phyloP scores from a whole-genome alignment of 2,797 vertebrate species.

The Aplochiton taeniatus region DNA sequence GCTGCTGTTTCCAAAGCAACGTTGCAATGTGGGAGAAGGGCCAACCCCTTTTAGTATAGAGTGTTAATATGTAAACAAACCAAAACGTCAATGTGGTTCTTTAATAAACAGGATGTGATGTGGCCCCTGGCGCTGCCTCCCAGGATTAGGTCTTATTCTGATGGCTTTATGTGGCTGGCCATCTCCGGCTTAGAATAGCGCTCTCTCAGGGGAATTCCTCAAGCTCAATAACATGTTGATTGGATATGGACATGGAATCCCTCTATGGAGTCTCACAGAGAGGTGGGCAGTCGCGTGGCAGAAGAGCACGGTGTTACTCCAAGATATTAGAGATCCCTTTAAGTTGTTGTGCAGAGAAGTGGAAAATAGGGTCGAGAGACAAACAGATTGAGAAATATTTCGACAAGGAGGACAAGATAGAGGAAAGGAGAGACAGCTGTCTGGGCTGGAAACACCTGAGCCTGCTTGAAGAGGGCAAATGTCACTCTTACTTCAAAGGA shows the following conservation, averaged over 20 bases:
- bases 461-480: neutral
- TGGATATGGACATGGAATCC: slow-evolving; percentile 1
- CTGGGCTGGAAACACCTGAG: neutral
- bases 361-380: too few species aligned
- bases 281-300: too few species aligned
- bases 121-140: slow-evolving; percentile 20
- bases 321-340: too few species aligned
- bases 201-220: neutral
- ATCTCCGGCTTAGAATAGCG: neutral
- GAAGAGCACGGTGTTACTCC: too few species aligned
- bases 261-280: neutral
- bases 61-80: slow-evolving; percentile 66
- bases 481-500: slow-evolving; percentile 17
- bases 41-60: slow-evolving; percentile 59
- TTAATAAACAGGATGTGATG: slow-evolving; percentile 55
- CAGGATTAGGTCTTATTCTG: slow-evolving; percentile 46
- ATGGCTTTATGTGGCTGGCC: slow-evolving; percentile 10
- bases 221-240: slow-evolving; percentile 18
- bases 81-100: slow-evolving; percentile 42
- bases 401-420: neutral
- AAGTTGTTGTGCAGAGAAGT: too few species aligned
- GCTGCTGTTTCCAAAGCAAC: slow-evolving; percentile 77
- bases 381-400: neutral
- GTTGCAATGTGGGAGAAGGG: slow-evolving; percentile 56
- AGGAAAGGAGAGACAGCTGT: neutral